phyloP scores from a whole-genome alignment of 1,140 invertebrate genomes.

The Conus betulinus region DNA sequence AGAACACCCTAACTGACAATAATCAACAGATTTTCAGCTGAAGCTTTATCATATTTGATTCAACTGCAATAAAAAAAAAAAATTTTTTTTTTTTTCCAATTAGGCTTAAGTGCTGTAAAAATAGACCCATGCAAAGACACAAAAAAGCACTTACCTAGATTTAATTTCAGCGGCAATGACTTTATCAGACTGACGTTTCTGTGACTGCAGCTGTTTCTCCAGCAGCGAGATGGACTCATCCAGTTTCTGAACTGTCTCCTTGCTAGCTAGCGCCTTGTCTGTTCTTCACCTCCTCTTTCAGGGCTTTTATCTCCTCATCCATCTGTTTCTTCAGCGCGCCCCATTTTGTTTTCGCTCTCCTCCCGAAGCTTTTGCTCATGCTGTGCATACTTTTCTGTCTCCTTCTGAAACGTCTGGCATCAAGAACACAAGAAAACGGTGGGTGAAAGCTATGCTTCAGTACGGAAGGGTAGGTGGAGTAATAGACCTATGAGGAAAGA shows the following conservation, averaged over 20 bases:
- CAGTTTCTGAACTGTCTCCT: slow-evolving; percentile 70
- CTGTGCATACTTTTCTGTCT: slow-evolving; percentile 47
- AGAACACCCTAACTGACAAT: no score
- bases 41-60: no score
- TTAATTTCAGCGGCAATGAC: slow-evolving; percentile 74
- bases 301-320: slow-evolving; percentile 60
- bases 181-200: slow-evolving; percentile 71
- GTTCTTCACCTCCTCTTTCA: slow-evolving; percentile 66
- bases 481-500: no score
- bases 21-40: no score
- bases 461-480: no score
- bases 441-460: no score
- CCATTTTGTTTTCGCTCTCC: slow-evolving; percentile 63
- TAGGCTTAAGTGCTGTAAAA: no score
- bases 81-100: no score
- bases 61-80: no score
- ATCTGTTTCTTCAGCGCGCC: slow-evolving; percentile 59
- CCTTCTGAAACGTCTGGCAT: neutral
- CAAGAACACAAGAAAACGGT: neutral
- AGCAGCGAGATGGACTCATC: slow-evolving; percentile 72
- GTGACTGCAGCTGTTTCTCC: slow-evolving; percentile 69
- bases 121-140: neutral
- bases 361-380: slow-evolving; percentile 63
- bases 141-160: slow-evolving; percentile 60
- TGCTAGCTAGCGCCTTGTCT: slow-evolving; percentile 58